Base-by-base conservation (phyloP, 2,113 vertebrate species). In the Clarias batrachus region DNA sequence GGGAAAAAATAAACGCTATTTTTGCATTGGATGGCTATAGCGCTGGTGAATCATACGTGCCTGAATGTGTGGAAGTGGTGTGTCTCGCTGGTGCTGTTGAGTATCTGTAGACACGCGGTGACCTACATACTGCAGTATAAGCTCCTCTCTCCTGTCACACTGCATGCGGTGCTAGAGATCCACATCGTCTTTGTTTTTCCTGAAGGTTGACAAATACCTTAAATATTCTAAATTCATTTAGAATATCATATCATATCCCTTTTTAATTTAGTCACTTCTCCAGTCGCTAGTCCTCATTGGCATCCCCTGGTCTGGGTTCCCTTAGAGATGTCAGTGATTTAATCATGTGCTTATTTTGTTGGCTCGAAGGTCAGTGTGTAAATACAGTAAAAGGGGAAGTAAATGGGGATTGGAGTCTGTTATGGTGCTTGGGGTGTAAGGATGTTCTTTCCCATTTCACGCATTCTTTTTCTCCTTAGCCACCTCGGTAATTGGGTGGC, bases 121-220 rank as follows among this genome's bases (percentile, higher is more conserved):
- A 89, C 86, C 89, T 89, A 89, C 84, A 87, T 89, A 83, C 84
- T 60, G 78, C 79, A 63, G 63, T 62, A 85, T 70, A 63, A 60
- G 71, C n/a, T 71, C 76, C 57, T 83, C 65, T 87, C 48, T 83
- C 81, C n/a, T 87, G 66, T 52, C 52, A 70, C 57, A 86, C 81
- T 83, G 83, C 82, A 65, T 83, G 83, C 77, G 60, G 79, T 74
- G 73, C 86, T 68, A 63, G 54, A 81, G 30, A n/a, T 23, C 68
- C 60, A 52, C 30, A 41, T 21, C n/a, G 23, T 79, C 56, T 83
- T 82, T 68, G 84, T 17, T 60, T 70, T 89, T 84, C 23, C 9
- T 56, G 57, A 76, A 52, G 76, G 62, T 48, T 81, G 82, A 65
- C 66, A 85, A 79, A 74, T 14, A 48, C 59, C 27, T 37, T 2